A percentile compares a stretch with the other conserved stretches of the same genome.
Conservation (phyloP, 2,888 invertebrate genomes). For the Brachyopa scutellaris region DNA sequence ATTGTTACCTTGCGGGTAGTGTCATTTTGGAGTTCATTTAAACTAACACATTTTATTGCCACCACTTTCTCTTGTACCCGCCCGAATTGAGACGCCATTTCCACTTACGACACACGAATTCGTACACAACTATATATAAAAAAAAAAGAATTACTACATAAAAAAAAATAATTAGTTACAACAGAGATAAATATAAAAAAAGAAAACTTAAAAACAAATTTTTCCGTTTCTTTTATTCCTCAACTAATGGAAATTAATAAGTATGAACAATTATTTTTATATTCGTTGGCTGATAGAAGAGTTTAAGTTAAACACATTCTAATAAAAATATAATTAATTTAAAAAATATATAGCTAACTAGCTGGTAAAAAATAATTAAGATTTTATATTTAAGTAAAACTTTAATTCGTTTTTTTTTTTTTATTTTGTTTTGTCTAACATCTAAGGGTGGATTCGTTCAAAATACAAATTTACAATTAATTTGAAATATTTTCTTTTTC, state of each 20-base stretch:
- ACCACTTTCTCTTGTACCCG: no score
- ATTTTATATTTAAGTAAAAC: slow-evolving; percentile 49
- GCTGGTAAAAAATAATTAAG: slow-evolving; percentile 65
- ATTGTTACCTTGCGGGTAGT: no score
- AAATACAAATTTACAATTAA: slow-evolving; percentile 73
- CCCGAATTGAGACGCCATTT: no score
- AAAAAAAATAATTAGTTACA: slow-evolving; percentile 13
- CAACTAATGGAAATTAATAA: slow-evolving; percentile 40
- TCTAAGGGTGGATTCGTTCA: slow-evolving; percentile 74
- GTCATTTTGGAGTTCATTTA: no score
- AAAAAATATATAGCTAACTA: slow-evolving; percentile 70
- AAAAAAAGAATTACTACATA: background rate
- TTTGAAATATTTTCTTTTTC: slow-evolving; percentile 49
- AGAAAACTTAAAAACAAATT: slow-evolving; percentile 11
- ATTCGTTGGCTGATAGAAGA: slow-evolving; percentile 68
- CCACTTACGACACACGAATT: background rate
- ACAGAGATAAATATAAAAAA: slow-evolving; percentile 33
- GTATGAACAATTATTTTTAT: slow-evolving; percentile 31
- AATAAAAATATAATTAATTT: slow-evolving; percentile 58
- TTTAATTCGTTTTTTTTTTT: slow-evolving; percentile 14
- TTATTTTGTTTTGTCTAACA: slow-evolving; percentile 52
- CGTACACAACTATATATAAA: no score
- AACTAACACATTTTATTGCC: no score
- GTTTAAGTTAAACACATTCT: slow-evolving; percentile 48
- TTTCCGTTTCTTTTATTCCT: background rate